Evolutionary conservation across 2,113 vertebrate genomes (phyloP), one percentile per base, ranked within the genome.

Genomic region (Puffinus mauretanicus): DNA sequence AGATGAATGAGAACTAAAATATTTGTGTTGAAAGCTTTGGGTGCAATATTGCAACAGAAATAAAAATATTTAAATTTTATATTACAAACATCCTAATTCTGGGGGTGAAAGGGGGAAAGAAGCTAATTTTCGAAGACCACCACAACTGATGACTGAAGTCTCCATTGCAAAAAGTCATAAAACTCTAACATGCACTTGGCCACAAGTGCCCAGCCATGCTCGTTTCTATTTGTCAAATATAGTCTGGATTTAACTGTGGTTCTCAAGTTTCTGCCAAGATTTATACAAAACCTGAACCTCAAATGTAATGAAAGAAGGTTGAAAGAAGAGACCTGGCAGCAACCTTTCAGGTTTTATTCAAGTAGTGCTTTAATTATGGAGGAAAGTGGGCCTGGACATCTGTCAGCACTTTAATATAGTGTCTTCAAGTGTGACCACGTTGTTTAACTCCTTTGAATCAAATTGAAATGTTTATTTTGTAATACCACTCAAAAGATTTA

Each of bases 311-410:
- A 99, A 98, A 96, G 97, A 97, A 98, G 97, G 97, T 89, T 98
- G 98, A 99, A 98, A 99, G 98, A 98, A 98, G 98, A 97, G 98
- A 97, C 97, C 98, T 98, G 98, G 97, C 98, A 95, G 93, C 94
- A 86, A 72, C 94, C 88, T 95, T 96, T 97, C 97, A 97, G 96
- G 72, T 98, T 97, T 95, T 94, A 78, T 93, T 96, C 93, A 96
- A 97, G 66, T 86, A 96, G 88, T 72, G 58, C 78, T 92, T 96
- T 97, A 97, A 97, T 97, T 97, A 96, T 70, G 54, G 76, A 95
- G 55, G 64, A 97, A 97, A 96, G 91, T 79, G 67, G 93, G 90
- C 88, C 94, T 97, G 98, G 92, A 96, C 88, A 96, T 97, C 98
- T 98, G 94, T 98, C 98, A 98, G 94, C 98, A 98, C 97, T 98